Percentiles rank a stretch among this genome's conserved stretches.
Evolutionary conservation across 2,888 invertebrate species (phyloP).

Genomic region (Pterobdella sp.): DNA sequence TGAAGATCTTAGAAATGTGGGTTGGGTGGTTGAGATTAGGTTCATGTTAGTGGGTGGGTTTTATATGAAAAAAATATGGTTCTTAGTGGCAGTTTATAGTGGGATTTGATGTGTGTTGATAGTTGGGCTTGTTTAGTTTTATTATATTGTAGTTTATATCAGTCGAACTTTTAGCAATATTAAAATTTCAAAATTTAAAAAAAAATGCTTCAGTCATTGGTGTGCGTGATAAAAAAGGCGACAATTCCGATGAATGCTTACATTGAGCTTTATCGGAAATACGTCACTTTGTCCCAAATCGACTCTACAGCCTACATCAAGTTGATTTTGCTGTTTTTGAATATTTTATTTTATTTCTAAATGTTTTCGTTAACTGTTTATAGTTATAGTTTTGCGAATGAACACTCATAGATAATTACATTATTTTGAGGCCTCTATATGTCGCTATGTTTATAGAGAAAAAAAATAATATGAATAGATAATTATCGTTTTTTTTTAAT

Average conservation of each 20-base stretch:
- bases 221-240: slow-evolving; percentile 59
- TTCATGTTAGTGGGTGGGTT: too few species aligned
- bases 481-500: slow-evolving; percentile 1
- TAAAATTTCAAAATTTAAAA: too few species aligned
- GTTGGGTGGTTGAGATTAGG: not conserved
- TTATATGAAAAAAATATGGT: too few species aligned
- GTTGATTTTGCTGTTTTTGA: slow-evolving; percentile 51
- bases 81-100: too few species aligned
- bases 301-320: slow-evolving; percentile 63
- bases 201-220: too few species aligned
- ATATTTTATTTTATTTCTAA: not conserved
- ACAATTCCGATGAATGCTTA: slow-evolving; percentile 69
- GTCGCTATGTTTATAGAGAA: not conserved
- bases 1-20: slow-evolving; percentile 55
- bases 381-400: not conserved
- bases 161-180: too few species aligned
- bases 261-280: slow-evolving; percentile 61
- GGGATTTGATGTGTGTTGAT: too few species aligned
- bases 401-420: not conserved
- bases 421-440: not conserved
- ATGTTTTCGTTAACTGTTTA: not conserved
- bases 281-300: slow-evolving; percentile 59
- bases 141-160: too few species aligned
- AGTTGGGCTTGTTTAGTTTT: too few species aligned
- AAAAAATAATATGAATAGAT: not conserved